Base-by-base conservation (phyloP, 2,888 invertebrate species). In the Diploptera punctata region DNA sequence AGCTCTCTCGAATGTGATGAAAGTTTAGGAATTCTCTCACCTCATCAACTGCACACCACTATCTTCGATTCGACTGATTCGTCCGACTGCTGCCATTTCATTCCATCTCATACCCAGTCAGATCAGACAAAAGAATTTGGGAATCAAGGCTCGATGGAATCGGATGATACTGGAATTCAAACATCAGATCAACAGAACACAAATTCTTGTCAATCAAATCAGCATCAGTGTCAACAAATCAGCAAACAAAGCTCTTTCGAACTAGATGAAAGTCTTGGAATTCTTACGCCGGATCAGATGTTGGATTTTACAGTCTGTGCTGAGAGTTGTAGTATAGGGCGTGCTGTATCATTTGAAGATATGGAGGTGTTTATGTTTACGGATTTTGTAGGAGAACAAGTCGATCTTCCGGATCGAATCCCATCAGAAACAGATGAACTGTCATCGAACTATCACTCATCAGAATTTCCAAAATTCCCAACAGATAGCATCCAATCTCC, bases 271-370 rank as follows among this genome's bases (percentile, higher is more conserved):
- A 93, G 93, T 78, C 85, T 95, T 77, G 95, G 95, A 4, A 95
- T 95, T 78, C 84, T 96, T 75, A 94, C 95, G 10, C 94, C 95
- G 0, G 94, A 94, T 83, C 94, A 95, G 83, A 94, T 95, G 93
- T 82, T 84, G 75, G 91, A 93, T 79, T 89, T 88, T 78, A 88
- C 81, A 3, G 61, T 69, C 21, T 69, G 61, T 5, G 69, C 24
- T 91, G 74, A 72, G 3, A 65, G 47, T 13, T 4, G 26, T 4
- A 47, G 26, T 47, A 21, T 47, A 3, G 65, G 65, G 2, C 26
- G 65, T 13, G 26, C 65, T 16, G 44, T 47, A n/a, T 65, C 65
- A 0, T 65, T 65, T 43, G 72, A 72, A 29, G 44, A 47, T 43
- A 67, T 57, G 71, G 68, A 18, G 3, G 19, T 54, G 57, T 69